phyloP scores from a whole-genome alignment of 2,888 invertebrate genomes.

The Caprella mutica region DNA sequence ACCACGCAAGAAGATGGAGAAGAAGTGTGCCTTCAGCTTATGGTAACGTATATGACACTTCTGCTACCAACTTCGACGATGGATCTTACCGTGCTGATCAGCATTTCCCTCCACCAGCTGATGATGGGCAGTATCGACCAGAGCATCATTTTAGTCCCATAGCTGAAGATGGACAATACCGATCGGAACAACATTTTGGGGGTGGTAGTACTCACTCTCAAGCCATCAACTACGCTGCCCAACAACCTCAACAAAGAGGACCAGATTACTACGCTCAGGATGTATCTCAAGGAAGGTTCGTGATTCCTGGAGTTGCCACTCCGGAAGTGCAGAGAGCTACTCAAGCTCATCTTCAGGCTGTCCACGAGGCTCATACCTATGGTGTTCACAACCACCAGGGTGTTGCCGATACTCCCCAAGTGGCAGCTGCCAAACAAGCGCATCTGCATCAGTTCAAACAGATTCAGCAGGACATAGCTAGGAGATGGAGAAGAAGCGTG shows the following conservation, averaged over 20 bases:
- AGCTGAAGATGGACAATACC: too few relatives aligned
- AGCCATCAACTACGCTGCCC: too few relatives aligned
- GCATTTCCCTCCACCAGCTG: background rate
- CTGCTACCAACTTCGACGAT: too few relatives aligned
- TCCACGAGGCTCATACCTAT: background rate
- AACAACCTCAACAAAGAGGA: too few relatives aligned
- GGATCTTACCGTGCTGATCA: background rate
- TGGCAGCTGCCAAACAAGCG: background rate
- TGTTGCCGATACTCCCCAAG: background rate
- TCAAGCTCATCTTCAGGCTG: slow-evolving; percentile 29
- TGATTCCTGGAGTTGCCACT: slow-evolving; percentile 29
- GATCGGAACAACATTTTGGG: too few relatives aligned
- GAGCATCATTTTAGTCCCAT: background rate
- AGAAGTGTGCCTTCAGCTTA: background rate
- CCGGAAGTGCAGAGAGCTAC: slow-evolving; percentile 34
- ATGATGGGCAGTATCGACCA: background rate
- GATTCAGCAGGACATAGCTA: background rate
- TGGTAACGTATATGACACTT: too few relatives aligned
- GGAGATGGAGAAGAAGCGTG: background rate
- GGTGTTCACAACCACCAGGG: background rate
- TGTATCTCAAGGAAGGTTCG: too few relatives aligned
- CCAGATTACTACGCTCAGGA: too few relatives aligned
- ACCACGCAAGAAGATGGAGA: background rate
- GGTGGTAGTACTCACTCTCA: too few relatives aligned
- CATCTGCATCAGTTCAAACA: background rate